A percentile compares a stretch with the other conserved stretches of the same genome.
These are phyloP conservation scores for Coremacera marginata DNA, from an alignment of 2,888 invertebrate genomes.

Conservation along the genomic window DNA sequence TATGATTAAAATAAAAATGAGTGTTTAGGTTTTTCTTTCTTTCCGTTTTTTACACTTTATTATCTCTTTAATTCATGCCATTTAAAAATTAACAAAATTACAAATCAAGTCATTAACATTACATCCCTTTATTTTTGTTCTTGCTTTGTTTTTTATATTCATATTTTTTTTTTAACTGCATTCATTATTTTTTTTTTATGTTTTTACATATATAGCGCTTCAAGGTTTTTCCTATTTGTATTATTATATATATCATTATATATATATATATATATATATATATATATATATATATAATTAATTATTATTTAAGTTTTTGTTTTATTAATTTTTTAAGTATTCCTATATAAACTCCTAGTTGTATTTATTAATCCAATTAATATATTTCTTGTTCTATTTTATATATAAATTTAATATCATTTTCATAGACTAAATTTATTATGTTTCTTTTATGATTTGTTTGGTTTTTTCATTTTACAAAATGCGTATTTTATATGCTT, in stretches of 20 bases:
- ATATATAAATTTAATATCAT: slow-evolving; percentile 6
- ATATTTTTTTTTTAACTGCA: slow-evolving; percentile 17
- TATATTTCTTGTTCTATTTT: slow-evolving; percentile 4
- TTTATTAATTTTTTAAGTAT: slow-evolving; percentile 17
- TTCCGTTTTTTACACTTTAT: slow-evolving; percentile 23
- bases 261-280: not conserved
- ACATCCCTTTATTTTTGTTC: slow-evolving; percentile 2
- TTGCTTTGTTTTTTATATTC: not conserved
- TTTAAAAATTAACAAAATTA: slow-evolving; percentile 27
- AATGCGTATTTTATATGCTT: not conserved
- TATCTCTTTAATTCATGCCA: slow-evolving; percentile 19
- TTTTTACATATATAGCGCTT: slow-evolving; percentile 16
- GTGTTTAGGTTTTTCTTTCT: not conserved
- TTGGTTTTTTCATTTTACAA: not conserved
- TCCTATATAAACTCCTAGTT: slow-evolving; percentile 13
- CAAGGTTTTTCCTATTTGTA: not conserved
- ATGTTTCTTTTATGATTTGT: not conserved
- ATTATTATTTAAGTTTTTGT: not conserved
- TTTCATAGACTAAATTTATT: slow-evolving; percentile 1
- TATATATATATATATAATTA: not conserved
- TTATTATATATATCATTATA: too few species aligned
- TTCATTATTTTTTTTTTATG: slow-evolving; percentile 5
- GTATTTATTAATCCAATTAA: not conserved
- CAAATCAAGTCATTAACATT: slow-evolving; percentile 2
- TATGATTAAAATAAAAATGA: not conserved